Base-by-base conservation (phyloP, 2,888 invertebrate species). In the Sesamia inferens region DNA sequence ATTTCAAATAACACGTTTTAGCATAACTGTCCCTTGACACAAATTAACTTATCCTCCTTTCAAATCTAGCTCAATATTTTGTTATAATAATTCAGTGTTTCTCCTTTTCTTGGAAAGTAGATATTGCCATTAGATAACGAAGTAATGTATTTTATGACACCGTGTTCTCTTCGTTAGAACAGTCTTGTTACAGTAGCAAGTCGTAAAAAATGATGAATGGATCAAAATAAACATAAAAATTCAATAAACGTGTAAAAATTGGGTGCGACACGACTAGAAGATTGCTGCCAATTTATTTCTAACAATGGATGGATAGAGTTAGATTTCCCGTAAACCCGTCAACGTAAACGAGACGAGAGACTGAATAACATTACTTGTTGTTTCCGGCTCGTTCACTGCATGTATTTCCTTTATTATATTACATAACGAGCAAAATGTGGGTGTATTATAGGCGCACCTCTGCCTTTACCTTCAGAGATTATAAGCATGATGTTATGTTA, bases 221-320 rank as follows among this genome's bases (percentile, higher is more conserved):
- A 78, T 76, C 84, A 89, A 88, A 88, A 91, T 92, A 92, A 90
- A 89, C 92, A 92, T 93, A 91, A 91, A 91, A 91, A 91, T 88
- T 90, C 90, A 89, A 91, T 92, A 90, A 91, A 88, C 86, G 85
- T 88, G 85, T 88, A 86, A 88, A 87, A 89, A 90, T 88, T 89
- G 88, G 89, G 88, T 87, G 86, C 83, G 85, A 75, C 85, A 76
- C 78, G 82, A 84, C 83, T 69, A 70, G 69, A 81, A 84, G 88
- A 84, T 85, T 88, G 85, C 86, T 86, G 86, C 82, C 85, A 88
- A 88, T 89, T 89, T 89, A 85, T 89, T 86, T 88, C 83, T 84
- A 62, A 86, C 78, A 79, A 78, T 71, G 71, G 72, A 76, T 69
- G 66, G 79, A 79, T 79, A 76, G 80, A 71, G 74, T 83, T 81